Evolutionary conservation across 2,888 invertebrate genomes (phyloP), one percentile per base, ranked within the genome.

Genomic region (Nomada hirtipes): DNA sequence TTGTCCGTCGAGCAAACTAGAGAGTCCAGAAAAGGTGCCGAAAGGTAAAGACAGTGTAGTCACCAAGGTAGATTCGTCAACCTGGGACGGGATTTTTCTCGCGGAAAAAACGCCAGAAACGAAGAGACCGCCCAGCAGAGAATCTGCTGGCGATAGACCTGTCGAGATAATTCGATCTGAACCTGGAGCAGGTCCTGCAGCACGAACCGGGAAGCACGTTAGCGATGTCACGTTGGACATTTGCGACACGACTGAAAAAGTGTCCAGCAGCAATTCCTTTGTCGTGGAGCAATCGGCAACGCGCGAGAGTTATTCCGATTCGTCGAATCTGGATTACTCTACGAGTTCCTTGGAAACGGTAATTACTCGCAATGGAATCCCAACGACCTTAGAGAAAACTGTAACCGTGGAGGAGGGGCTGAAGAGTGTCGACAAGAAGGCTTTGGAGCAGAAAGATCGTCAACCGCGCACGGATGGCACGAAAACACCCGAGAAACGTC

Each of bases 51-150:
- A 90, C 44, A 63, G 82, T 0, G 87, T 88, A n/a, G 61, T 85
- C 4, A 79, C 81, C 2, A 92, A 92, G 65, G 89, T 89, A 0
- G 92, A 91, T 2, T 89, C 91, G 2, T 92, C 92, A 0, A 86
- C 90, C 0, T 93, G 93, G 93, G 91, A 93, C 23, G 92, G 92
- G 18, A 91, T 90, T 0, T 92, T 92, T 23, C 84, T 89, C 11
- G 67, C 53, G 42, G 88, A 90, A 23, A 90, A 84, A 36, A 69
- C 86, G 4, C 73, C 82, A 13, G 79, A 85, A 1, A 23, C 23
- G n/a, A 82, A 59, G 50, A 74, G 69, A 63, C 77, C 82, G 0
- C 23, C 72, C 0, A 80, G 88, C 13, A 74, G 76, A 36, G 80
- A 79, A 42, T 82, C 83, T 15, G 29, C n/a, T 1, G 72, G 44